Evolutionary conservation across 2,113 vertebrate species (phyloP), one percentile per base, ranked within the genome.

Genomic region (Scophthalmus maximus): DNA sequence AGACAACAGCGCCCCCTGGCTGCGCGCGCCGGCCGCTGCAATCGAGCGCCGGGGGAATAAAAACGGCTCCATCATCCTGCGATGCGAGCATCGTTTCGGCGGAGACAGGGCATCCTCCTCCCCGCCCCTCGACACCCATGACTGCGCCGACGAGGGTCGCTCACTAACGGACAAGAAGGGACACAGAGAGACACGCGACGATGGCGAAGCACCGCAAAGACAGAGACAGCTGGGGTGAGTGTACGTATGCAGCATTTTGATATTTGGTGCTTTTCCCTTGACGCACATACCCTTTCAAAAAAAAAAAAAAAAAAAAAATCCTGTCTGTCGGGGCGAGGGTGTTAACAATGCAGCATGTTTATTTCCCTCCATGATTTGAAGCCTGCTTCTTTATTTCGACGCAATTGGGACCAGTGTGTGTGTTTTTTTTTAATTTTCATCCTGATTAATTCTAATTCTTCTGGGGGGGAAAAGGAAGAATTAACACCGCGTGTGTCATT

Each of bases 151-250:
- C 29, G 89, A 88, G 70, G 68, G 51, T 50, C 68, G 72, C 68
- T 61, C 25, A 65, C 57, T 52, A 51, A 26, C 72, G 63, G 63
- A 73, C 66, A 57, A 64, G 72, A 77, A 64, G 72, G 78, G 20
- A 25, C 8, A 78, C 27, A 71, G 81, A 73, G 73, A 60, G 72
- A 12, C 89, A 27, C 75, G n/a, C n/a, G n/a, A n/a, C n/a, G n/a
- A 97, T 96, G 95, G 94, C 95, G 53, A 94, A 93, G 79, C 94
- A 87, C 84, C 95, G 95, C 73, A 95, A 91, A 86, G 95, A 97
- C 73, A 90, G 95, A 85, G 96, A 96, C 88, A 96, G 96, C 84
- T 98, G 96, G 96, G 96, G 96, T 97, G 92, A 95, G 95, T 95
- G 85, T 87, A 81, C 68, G 86, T 90, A n/a, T n/a, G 83, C 82